Evolutionary conservation across 2,888 invertebrate genomes (phyloP).

Genomic region (Aspidapion aeneum): DNA sequence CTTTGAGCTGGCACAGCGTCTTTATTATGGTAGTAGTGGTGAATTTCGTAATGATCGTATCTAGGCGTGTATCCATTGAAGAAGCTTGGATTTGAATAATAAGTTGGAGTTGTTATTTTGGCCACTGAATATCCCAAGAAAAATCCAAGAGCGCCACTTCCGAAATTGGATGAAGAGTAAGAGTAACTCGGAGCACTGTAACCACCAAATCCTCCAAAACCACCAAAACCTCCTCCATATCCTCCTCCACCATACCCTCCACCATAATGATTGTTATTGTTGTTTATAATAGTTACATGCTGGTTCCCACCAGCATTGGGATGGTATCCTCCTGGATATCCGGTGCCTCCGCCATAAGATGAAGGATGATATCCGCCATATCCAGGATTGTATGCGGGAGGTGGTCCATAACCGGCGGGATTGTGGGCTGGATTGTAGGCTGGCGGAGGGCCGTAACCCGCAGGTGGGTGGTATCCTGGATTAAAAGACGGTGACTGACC

Average conservation of each 20-base stretch:
- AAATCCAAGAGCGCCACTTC: conserved; percentile 39
- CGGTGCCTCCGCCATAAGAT: conserved; percentile 17
- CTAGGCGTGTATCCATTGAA: conserved; percentile 34
- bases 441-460: conserved; percentile 31
- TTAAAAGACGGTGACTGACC: conserved; percentile 21
- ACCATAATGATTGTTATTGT: conserved; percentile 33
- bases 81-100: conserved; percentile 23
- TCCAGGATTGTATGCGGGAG: conserved; percentile 8
- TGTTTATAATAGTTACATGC: conserved; percentile 31
- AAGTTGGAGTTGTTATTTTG: conserved; percentile 37
- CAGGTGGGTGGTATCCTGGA: conserved; percentile 26
- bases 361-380: conserved; percentile 11
- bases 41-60: conserved; percentile 42
- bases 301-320: conserved; percentile 14
- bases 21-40: conserved; percentile 44
- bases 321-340: conserved; percentile 22
- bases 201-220: conserved; percentile 4
- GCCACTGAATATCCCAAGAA: conserved; percentile 39
- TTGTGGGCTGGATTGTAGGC: conserved; percentile 24
- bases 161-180: conserved; percentile 33
- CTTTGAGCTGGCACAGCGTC: conserved; percentile 36
- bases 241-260: conserved; percentile 24
- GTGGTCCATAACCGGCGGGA: conserved; percentile 20
- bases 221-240: conserved; percentile 14
- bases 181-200: conserved; percentile 30